Base-by-base conservation (phyloP, 1,140 invertebrate genomes). In the Pachypsylla venusta region DNA sequence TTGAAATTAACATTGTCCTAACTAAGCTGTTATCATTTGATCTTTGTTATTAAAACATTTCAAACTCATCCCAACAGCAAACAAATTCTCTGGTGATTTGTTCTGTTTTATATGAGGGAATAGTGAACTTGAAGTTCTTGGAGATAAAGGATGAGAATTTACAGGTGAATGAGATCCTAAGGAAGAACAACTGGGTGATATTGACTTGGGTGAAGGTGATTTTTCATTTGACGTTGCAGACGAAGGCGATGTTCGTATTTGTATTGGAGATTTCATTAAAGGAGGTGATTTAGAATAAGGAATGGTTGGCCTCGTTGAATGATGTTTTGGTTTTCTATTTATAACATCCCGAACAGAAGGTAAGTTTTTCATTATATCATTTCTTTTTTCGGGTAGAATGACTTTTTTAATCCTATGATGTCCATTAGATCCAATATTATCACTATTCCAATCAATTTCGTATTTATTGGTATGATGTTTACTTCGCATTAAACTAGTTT, bases 11-110 rank as follows among this genome's bases (percentile, higher is more conserved):
- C n/a, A n/a, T n/a, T n/a, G n/a, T n/a, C n/a, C n/a, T n/a, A n/a
- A n/a, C 22, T 22, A 48, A 48, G 42, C 42, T 48, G 42, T 48
- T 48, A 48, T 48, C 42, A 48, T 48, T 48, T 48, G 42, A 48
- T 48, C 42, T 48, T 48, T 48, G 22, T 48, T 48, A 35, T n/a
- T 48, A 22, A 48, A 48, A 19, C 42, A 48, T 48, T 48, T 48
- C 42, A 48, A 48, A 22, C 42, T 48, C 42, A 48, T 48, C 22
- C 42, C 42, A 48, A 48, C 42, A 48, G 42, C 42, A 48, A 48
- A 48, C 22, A 48, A 48, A 19, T 48, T 48, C 22, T 48, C 42
- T n/a, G 42, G 4, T 5, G 42, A 48, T 48, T 48, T 48, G 42
- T 48, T 48, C 22, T n/a, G 42, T n/a, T 48, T 48, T 19, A 48